These are phyloP conservation scores for Epinephelus coioides DNA, from an alignment of 2,797 vertebrate genomes.

Conservation along the genomic window DNA sequence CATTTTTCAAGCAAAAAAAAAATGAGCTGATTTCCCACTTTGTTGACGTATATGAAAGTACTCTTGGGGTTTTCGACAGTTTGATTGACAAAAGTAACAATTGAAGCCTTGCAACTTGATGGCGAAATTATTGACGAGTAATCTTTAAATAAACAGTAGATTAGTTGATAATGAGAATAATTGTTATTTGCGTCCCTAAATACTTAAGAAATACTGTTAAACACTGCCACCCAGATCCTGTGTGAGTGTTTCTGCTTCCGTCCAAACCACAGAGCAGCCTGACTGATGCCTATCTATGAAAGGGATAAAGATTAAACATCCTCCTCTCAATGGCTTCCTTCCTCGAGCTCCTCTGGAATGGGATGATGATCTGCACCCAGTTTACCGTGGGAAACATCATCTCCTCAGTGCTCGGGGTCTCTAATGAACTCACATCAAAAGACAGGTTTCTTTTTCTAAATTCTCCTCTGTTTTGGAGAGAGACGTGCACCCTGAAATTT, in stretches of 20 bases:
- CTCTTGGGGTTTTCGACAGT: background rate
- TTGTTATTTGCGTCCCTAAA: background rate
- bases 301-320: constrained; percentile 74
- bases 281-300: constrained; percentile 79
- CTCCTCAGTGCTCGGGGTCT: constrained; percentile 27
- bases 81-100: background rate
- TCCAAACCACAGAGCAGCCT: constrained; percentile 38
- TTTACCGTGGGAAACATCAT: constrained; percentile 60
- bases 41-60: background rate
- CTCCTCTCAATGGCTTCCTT: constrained; percentile 78
- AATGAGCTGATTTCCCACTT: background rate
- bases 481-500: constrained; percentile 53
- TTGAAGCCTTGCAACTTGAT: no score
- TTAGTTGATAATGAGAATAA: background rate
- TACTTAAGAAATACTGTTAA: background rate
- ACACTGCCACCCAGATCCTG: background rate
- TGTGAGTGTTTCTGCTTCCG: constrained; percentile 1
- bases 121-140: background rate
- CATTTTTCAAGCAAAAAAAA: background rate
- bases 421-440: constrained; percentile 41
- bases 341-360: constrained; percentile 62
- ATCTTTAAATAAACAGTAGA: background rate
- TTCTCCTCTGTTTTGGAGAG: constrained; percentile 36
- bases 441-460: constrained; percentile 33
- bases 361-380: constrained; percentile 10